Conservation (phyloP, 2,113 vertebrate genomes). For the Fregetta grallaria region DNA sequence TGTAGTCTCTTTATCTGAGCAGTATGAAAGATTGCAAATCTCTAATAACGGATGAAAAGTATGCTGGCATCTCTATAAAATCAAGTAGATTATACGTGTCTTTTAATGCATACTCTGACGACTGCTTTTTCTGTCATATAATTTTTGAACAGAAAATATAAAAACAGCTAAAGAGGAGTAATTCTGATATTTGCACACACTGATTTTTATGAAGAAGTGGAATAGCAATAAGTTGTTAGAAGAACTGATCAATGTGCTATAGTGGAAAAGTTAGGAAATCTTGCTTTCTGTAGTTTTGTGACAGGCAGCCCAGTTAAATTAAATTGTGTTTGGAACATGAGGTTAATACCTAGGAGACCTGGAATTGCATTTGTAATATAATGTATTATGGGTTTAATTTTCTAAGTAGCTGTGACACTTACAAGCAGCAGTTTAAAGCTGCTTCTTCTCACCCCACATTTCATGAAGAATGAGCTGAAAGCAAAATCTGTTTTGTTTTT, state of each 20-base stretch:
- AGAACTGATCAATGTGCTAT: background rate
- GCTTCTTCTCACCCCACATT: background rate
- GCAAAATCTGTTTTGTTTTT: background rate
- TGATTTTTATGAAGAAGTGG: background rate
- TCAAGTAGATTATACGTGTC: constrained; percentile 35
- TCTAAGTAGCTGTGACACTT: constrained; percentile 35
- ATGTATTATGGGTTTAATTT: constrained; percentile 45
- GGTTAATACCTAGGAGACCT: constrained; percentile 43
- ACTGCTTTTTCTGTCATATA: constrained; percentile 45
- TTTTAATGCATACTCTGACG: constrained; percentile 43
- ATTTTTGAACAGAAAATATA: constrained; percentile 52
- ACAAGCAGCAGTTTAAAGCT: background rate
- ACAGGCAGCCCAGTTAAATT: constrained; percentile 25
- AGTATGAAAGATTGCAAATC: constrained; percentile 17
- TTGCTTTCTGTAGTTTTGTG: background rate
- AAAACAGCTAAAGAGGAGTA: constrained; percentile 4
- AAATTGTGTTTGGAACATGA: constrained; percentile 41
- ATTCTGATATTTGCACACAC: constrained; percentile 18
- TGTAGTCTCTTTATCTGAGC: constrained; percentile 8
- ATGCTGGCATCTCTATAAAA: constrained; percentile 54
- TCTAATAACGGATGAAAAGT: constrained; percentile 45
- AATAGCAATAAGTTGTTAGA: background rate
- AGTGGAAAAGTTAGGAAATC: background rate
- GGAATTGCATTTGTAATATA: constrained; percentile 4
- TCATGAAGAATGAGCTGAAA: background rate